Base-by-base conservation (phyloP, 2,888 invertebrate species). In the Encarsia formosa region DNA sequence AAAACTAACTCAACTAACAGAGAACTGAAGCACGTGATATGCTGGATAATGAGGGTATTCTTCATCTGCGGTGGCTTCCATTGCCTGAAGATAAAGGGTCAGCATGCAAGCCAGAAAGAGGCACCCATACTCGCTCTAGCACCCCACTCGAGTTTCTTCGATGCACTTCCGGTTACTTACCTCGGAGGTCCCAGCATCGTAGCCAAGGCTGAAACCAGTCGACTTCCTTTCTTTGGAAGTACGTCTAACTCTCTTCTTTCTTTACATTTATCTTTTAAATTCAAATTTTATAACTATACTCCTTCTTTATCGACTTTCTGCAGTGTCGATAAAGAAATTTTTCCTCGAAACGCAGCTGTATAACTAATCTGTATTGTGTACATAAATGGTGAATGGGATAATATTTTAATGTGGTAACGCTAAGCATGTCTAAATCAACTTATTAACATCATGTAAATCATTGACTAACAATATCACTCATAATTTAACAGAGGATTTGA, bases 61-160 rank as follows among this genome's bases (percentile, higher is more conserved):
- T 91, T 90, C 79, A 78, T 86, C 60, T 81, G 81, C 45, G 87
- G 88, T 52, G 92, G 94, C 54, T 91, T 94, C 77, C 86, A 89
- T 68, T 83, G 84, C 64, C 81, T 94, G 61, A 82, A 80, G 63
- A 80, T 87, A 63, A 83, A 84, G 70, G 95, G 95, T 45, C 78
- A 79, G 58, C 74, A 75, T 61, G 84, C 82, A 18, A 69, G 77
- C 15, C 60, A 79, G 46, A 79, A 77, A 74, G 87, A 88, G 60
- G 94, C 94, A 4, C 91, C 93, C 2, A 84, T 95, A 60, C 77
- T 94, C 58, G 87, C 87, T 50, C 81, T 91, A 57, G 94, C 92
- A 4, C 95, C 95, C 3, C 96, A 96, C 74, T 93, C 94, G 32
- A 86, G 88, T 52, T 93, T 88, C 82, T 87, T 91, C 76, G 96